These are phyloP conservation scores for Ischnus inquisitorius DNA, from an alignment of 2,888 invertebrate species.

Conservation along the genomic window DNA sequence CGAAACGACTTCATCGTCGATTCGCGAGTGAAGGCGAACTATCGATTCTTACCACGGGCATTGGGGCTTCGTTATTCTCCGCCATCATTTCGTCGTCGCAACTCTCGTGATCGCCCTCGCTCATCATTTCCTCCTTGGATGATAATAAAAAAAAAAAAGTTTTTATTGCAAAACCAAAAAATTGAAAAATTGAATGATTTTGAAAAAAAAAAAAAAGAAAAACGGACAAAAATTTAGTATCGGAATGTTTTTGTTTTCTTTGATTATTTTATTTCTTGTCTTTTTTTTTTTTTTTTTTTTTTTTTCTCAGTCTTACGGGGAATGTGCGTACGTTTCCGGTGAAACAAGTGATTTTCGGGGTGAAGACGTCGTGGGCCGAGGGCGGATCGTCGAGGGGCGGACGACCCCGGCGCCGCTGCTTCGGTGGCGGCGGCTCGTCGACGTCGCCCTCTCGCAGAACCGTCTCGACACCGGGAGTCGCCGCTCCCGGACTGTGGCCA, in stretches of 20 bases:
- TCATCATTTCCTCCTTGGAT: conserved; percentile 83
- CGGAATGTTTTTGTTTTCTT: neutral
- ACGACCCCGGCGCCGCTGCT: conserved; percentile 89
- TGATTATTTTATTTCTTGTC: neutral
- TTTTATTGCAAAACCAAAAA: no score
- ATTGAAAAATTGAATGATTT: no score
- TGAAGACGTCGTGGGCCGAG: conserved; percentile 85
- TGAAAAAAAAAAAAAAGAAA: no score
- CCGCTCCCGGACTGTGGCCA: conserved; percentile 82
- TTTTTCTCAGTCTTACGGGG: conserved; percentile 25
- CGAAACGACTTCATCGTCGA: neutral
- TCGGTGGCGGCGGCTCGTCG: conserved; percentile 85
- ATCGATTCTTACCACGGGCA: conserved; percentile 81
- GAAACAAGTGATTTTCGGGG: conserved; percentile 86
- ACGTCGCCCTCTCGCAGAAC: conserved; percentile 82
- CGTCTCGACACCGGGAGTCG: conserved; percentile 82
- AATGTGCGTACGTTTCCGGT: conserved; percentile 83
- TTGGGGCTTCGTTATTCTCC: conserved; percentile 82
- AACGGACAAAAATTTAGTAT: neutral
- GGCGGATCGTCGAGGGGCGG: conserved; percentile 89
- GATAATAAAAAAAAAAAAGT: no score
- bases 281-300: no score
- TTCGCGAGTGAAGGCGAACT: neutral
- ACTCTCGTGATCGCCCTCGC: conserved; percentile 84
- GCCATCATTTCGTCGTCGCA: conserved; percentile 84